Base-by-base conservation (phyloP, 2,113 vertebrate species). In the Protobothrops flavoviridis region DNA sequence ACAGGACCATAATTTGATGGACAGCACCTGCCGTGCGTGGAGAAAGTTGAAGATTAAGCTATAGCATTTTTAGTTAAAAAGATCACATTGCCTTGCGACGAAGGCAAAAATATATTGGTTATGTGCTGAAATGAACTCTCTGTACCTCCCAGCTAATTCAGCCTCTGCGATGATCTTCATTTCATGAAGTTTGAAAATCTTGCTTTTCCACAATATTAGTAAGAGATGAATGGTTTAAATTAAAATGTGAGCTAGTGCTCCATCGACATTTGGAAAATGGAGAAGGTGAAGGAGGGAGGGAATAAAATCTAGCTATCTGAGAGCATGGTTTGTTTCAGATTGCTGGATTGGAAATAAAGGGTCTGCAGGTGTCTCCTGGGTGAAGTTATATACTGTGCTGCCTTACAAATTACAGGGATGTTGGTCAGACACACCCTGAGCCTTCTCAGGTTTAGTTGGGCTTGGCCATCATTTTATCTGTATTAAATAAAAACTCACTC, bases 161-260 rank as follows among this genome's bases (percentile, higher is more conserved):
- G 92, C 93, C 94, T 48, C 85, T 0, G 0, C 2, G 50, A 20
- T 52, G 74, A 85, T 7, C 56, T 50, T 61, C 55, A 45, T 12
- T 95, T 55, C 4, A 24, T 89, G 74, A 95, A 97, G 94, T 64
- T 1, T 1, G 94, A 96, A 85, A 69, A 45, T 50, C 61, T 91
- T 92, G 90, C 92, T 92, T 92, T 61, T 94, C 93, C 61, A 91
- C 90, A 95, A 95, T 94, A 91, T 95, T 95, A 89, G 88, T 17
- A 92, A 50, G 3, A 56, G 94, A 64, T 59, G 94, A 96, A 94
- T 95, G 92, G 93, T 96, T 97, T 96, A 91, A 96, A 96, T 96
- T 96, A 96, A 88, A 92, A 64, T 94, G 45, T 0, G 11, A 96
- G 94, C 95, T 94, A 96, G 94, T 56, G 50, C 87, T 64, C 74